Percentiles rank a stretch among this genome's conserved stretches.
These are phyloP conservation scores for Ptyas mucosa DNA, from an alignment of 2,113 vertebrate species.

Conservation along the genomic window DNA sequence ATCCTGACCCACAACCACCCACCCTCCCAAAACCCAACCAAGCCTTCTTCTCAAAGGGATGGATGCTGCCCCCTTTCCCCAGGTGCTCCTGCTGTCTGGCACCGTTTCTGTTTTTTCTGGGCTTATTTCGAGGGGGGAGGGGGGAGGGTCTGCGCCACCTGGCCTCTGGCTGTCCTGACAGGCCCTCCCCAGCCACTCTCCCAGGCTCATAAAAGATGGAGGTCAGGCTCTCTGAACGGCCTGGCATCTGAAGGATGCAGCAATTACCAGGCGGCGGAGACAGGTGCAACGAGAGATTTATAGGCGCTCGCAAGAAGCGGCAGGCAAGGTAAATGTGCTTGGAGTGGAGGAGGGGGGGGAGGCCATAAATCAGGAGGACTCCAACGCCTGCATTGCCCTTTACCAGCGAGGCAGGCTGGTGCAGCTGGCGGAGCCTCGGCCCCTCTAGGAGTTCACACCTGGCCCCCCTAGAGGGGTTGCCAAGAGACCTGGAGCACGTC, in stretches of 20 bases:
- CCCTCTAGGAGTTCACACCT: not conserved
- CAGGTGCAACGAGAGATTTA: slow-evolving; percentile 38
- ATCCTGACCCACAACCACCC: not conserved
- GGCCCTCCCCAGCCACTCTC: not conserved
- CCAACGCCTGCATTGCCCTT: not conserved
- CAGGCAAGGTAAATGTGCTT: not conserved
- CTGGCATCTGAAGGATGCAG: slow-evolving; percentile 23
- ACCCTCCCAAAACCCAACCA: not conserved
- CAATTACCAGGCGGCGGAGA: slow-evolving; percentile 26
- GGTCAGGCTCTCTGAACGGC: not conserved
- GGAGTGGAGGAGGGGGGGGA: not conserved
- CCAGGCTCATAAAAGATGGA: not conserved
- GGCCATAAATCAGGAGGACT: not conserved
- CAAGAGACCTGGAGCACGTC: fast-evolving
- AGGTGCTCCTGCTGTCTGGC: not conserved
- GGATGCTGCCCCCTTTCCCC: too few species aligned
- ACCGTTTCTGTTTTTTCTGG: not conserved
- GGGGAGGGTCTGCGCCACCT: not conserved
- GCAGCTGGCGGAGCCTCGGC: not conserved
- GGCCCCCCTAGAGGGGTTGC: not conserved
- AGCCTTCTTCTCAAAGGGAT: not conserved
- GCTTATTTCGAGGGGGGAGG: not conserved
- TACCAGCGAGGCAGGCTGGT: not conserved
- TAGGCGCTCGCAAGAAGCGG: slow-evolving; percentile 28
- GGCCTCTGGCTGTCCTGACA: not conserved